Evolutionary conservation across 2,797 vertebrate species (phyloP).

Genomic region (Sciaenops ocellatus): DNA sequence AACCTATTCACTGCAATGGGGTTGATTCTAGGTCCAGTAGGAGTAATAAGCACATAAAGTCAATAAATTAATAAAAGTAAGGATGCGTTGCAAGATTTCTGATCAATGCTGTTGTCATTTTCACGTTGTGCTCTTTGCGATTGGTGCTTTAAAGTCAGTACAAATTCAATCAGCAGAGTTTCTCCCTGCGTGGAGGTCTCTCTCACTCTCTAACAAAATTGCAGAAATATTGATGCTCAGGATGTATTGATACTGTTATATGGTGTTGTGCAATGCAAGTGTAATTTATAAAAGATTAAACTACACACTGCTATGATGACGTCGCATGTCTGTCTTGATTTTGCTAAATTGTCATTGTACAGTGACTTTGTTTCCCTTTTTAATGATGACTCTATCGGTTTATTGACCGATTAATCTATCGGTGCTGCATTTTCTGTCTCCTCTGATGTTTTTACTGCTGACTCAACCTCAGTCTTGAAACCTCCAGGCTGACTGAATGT

Average conservation of each 20-base stretch:
- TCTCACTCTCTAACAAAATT: constrained; percentile 4
- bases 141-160: constrained; percentile 55
- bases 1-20: not conserved
- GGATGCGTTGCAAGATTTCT: constrained; percentile 28
- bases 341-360: not conserved
- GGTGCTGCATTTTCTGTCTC: not conserved
- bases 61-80: not conserved
- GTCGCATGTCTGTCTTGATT: constrained; percentile 7
- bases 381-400: not conserved
- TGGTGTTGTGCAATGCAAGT: constrained; percentile 31
- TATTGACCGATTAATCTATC: not conserved
- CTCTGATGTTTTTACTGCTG: not conserved
- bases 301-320: not conserved
- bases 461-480: not conserved
- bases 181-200: constrained; percentile 10
- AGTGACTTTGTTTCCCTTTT: not conserved
- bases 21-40: constrained; percentile 10
- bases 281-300: constrained; percentile 65
- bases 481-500: not conserved
- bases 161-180: constrained; percentile 30
- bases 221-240: constrained; percentile 39
- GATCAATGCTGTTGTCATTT: constrained; percentile 22
- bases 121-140: constrained; percentile 19
- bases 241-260: constrained; percentile 42
- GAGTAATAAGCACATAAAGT: not conserved